These are phyloP conservation scores for Mamestra brassicae DNA, from an alignment of 2,888 invertebrate species.

Conservation along the genomic window DNA sequence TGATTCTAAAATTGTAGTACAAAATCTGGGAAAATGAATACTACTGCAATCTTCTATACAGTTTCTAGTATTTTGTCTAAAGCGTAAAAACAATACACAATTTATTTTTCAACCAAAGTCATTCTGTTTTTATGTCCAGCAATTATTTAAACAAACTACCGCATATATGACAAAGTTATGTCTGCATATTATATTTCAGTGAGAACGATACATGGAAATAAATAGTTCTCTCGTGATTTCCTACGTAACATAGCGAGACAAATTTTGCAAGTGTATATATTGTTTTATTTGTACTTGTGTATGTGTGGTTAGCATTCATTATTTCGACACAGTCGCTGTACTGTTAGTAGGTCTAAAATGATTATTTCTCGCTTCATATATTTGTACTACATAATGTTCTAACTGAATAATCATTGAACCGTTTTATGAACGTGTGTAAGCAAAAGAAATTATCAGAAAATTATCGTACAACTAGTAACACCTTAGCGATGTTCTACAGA, in stretches of 20 bases:
- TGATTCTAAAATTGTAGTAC: background rate
- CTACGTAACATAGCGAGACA: constrained; percentile 44
- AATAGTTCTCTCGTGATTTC: constrained; percentile 52
- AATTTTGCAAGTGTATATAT: constrained; percentile 48
- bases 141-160: constrained; percentile 57
- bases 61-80: constrained; percentile 1
- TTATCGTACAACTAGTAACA: constrained; percentile 74
- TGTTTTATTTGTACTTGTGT: constrained; percentile 45
- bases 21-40: background rate
- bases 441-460: constrained; percentile 75
- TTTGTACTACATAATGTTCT: constrained; percentile 37
- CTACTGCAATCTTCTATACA: background rate
- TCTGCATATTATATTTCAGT: constrained; percentile 45
- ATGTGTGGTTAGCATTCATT: constrained; percentile 45
- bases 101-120: constrained; percentile 34
- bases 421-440: constrained; percentile 67
- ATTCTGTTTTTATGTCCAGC: constrained; percentile 42
- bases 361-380: constrained; percentile 46
- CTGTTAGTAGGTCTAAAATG: constrained; percentile 26
- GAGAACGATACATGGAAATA: constrained; percentile 30
- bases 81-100: constrained; percentile 38
- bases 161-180: constrained; percentile 40
- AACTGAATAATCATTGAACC: constrained; percentile 52
- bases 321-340: constrained; percentile 28
- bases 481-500: constrained; percentile 79